Evolutionary conservation across 2,888 invertebrate species (phyloP).

Genomic region (Euzophera pinguis): DNA sequence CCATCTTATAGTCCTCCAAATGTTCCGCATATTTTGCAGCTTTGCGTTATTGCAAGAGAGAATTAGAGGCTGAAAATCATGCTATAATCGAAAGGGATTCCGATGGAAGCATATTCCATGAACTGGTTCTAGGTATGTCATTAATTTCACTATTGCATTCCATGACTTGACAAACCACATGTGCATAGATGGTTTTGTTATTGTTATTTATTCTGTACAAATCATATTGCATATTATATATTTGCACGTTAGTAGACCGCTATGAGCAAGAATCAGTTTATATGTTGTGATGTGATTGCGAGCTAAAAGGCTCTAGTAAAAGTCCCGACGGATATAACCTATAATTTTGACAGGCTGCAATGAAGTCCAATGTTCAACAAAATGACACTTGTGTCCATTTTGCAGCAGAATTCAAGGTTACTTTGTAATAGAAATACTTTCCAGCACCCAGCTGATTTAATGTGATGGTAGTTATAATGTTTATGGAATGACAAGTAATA

Average conservation of each 20-base stretch:
- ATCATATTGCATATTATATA: slow-evolving; percentile 53
- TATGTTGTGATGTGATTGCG: slow-evolving; percentile 31
- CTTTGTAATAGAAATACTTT: slow-evolving; percentile 27
- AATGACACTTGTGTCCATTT: slow-evolving; percentile 52
- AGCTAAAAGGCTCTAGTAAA: slow-evolving; percentile 33
- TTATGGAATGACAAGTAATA: slow-evolving; percentile 16
- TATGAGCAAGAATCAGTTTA: slow-evolving; percentile 32
- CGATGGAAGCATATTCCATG: slow-evolving; percentile 54
- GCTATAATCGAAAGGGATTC: slow-evolving; percentile 53
- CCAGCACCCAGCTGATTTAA: slow-evolving; percentile 24
- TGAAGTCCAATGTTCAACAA: slow-evolving; percentile 68
- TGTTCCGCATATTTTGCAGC: slow-evolving; percentile 73
- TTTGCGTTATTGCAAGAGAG: slow-evolving; percentile 54
- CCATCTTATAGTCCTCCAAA: slow-evolving; percentile 77
- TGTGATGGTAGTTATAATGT: slow-evolving; percentile 25
- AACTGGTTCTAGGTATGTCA: slow-evolving; percentile 68
- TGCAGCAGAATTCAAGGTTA: slow-evolving; percentile 54
- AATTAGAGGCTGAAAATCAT: slow-evolving; percentile 60
- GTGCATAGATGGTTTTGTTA: slow-evolving; percentile 68
- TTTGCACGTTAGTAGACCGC: slow-evolving; percentile 48
- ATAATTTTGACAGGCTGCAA: slow-evolving; percentile 61
- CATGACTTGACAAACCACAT: slow-evolving; percentile 72
- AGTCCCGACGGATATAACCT: slow-evolving; percentile 53
- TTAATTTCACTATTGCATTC: slow-evolving; percentile 62
- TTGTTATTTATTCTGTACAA: slow-evolving; percentile 61